Base-by-base conservation (phyloP, 1,140 invertebrate species). In the Panagrolaimus sp. region DNA sequence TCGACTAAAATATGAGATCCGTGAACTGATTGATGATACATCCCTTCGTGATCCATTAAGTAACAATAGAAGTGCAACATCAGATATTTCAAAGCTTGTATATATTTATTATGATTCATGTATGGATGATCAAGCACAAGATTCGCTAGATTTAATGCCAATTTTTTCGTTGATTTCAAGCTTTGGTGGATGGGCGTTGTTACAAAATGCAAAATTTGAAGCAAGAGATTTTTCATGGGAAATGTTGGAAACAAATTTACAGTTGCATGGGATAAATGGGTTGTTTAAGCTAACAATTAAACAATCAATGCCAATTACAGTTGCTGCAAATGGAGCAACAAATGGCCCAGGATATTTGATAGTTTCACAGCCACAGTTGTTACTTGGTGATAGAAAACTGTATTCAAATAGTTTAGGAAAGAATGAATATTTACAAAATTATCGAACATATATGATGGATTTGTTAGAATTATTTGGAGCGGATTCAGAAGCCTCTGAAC, bases 81-180 rank as follows among this genome's bases (percentile, higher is more conserved):
- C 62, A 63, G 42, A 63, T 20, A 16, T 43, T 25, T 31, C 38
- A n/a, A 63, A 63, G 38, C 38, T 63, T 42, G 27, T 63, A 16
- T 20, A 63, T 16, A 31, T 42, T 14, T 63, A 63, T 38, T 63
- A 63, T 38, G 62, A 63, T 43, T 42, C 27, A 16, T 63, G 62
- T 7, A 63, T 63, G 62, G 62, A 63, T 63, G 62, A 63, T 63
- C 27, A 20, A 8, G 62, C 62, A 8, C 62, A 63, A 43, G 62
- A 63, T 42, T 63, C 23, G 16, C 16, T 63, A 11, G 62, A 63
- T 42, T 43, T 42, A 43, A 63, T 63, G 62, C 62, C 62, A 2
- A 20, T 63, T 13, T 42, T 43, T 43, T 42, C 27, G 11, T 43
- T 63, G 14, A 14, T 63, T 31, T 42, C 27, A n/a, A 63, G 62